phyloP scores from a whole-genome alignment of 2,888 invertebrate species.

The Platycheirus rosarum region DNA sequence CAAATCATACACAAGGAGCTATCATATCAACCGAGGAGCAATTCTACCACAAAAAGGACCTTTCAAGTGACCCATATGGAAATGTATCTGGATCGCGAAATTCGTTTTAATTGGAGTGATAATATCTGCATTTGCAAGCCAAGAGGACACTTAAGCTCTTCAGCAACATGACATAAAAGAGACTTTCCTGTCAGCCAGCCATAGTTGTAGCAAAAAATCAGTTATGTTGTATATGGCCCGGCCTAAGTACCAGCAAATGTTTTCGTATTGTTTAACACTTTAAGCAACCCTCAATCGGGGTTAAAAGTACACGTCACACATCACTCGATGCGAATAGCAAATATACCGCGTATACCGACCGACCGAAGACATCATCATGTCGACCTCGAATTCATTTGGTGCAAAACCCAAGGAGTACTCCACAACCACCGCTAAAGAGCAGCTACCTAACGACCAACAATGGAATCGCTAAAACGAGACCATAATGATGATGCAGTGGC shows the following conservation, averaged over 20 bases:
- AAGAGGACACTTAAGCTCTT: conserved; percentile 73
- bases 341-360: conserved; percentile 15
- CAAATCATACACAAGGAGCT: background rate
- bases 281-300: conserved; percentile 75
- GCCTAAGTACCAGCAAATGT: conserved; percentile 76
- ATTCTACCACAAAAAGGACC: background rate
- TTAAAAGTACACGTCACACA: conserved; percentile 65
- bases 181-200: conserved; percentile 33
- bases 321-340: conserved; percentile 46
- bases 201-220: conserved; percentile 21
- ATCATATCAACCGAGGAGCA: conserved; percentile 4
- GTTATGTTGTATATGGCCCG: conserved; percentile 51
- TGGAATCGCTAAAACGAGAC: conserved; percentile 59
- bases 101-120: conserved; percentile 76
- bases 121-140: conserved; percentile 75
- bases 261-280: conserved; percentile 77
- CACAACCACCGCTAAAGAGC: conserved; percentile 57
- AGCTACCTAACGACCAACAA: conserved; percentile 69
- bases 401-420: conserved; percentile 49
- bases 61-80: background rate
- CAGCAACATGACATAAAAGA: conserved; percentile 55
- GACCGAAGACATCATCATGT: conserved; percentile 65
- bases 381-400: conserved; percentile 69
- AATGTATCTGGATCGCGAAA: conserved; percentile 32
- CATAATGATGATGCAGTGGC: conserved; percentile 65